These are phyloP conservation scores for Rutpela maculata DNA, from an alignment of 2,888 invertebrate genomes.

Conservation along the genomic window DNA sequence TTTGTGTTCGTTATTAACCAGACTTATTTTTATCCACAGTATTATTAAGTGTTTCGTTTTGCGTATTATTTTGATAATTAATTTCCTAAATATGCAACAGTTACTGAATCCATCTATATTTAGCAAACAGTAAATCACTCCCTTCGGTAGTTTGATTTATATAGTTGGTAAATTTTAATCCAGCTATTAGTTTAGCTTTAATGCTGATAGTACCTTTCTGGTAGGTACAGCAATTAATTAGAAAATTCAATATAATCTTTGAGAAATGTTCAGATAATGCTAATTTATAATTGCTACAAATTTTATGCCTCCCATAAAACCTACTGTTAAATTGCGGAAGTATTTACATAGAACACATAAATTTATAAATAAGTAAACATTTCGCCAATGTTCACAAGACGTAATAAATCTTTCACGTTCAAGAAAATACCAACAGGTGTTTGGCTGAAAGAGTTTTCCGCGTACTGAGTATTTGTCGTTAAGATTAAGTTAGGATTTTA, in stretches of 20 bases:
- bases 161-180: constrained; percentile 8
- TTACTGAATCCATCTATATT: neutral
- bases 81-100: constrained; percentile 7
- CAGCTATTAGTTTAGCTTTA: constrained; percentile 19
- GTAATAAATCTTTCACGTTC: neutral
- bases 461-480: neutral
- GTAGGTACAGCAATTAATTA: neutral
- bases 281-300: constrained; percentile 15
- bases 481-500: too few relatives aligned
- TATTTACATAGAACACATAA: constrained; percentile 15
- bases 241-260: constrained; percentile 4
- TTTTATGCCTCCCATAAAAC: constrained; percentile 11
- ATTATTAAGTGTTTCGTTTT: neutral
- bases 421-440: neutral
- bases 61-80: neutral
- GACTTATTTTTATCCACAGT: neutral
- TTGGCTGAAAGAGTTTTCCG: neutral
- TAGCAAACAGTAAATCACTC: neutral
- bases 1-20: neutral
- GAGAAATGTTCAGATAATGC: neutral
- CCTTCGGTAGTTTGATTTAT: neutral
- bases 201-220: neutral
- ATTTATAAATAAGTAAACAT: constrained; percentile 15
- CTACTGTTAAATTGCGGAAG: constrained; percentile 19
- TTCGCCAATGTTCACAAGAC: neutral